Evolutionary conservation across 2,113 vertebrate genomes (phyloP).

Genomic region (Hydrochoerus hydrochaeris): DNA sequence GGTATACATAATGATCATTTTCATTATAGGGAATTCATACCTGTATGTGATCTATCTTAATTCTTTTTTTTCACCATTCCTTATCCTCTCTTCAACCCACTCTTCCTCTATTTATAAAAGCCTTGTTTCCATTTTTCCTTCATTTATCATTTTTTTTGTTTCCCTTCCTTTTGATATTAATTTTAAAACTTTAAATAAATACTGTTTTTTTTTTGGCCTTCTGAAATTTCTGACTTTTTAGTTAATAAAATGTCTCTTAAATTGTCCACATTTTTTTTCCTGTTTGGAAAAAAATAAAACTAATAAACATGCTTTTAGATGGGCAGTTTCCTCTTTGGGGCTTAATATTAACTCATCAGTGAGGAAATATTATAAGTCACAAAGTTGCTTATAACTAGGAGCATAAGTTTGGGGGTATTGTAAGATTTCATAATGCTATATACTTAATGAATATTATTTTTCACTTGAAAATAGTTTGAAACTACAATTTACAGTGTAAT

Average conservation of each 20-base stretch:
- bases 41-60: too few relatives aligned
- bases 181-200: conserved; percentile 46
- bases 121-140: too few relatives aligned
- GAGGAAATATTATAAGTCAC: background rate
- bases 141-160: too few relatives aligned
- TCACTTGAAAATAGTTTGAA: background rate
- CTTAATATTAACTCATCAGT: background rate
- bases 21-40: too few relatives aligned
- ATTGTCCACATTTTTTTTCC: background rate
- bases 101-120: too few relatives aligned
- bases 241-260: background rate
- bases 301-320: background rate
- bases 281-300: conserved; percentile 17
- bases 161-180: background rate
- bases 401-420: background rate
- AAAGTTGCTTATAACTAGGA: conserved; percentile 10
- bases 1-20: too few relatives aligned
- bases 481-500: background rate
- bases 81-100: too few relatives aligned
- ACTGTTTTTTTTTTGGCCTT: background rate
- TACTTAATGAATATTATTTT: background rate
- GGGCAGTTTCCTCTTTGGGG: background rate
- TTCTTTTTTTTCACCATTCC: too few relatives aligned
- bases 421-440: background rate
- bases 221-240: background rate